A percentile compares a stretch with the other conserved stretches of the same genome.
phyloP scores from a whole-genome alignment of 2,113 vertebrate species.

The Struthio camelus region DNA sequence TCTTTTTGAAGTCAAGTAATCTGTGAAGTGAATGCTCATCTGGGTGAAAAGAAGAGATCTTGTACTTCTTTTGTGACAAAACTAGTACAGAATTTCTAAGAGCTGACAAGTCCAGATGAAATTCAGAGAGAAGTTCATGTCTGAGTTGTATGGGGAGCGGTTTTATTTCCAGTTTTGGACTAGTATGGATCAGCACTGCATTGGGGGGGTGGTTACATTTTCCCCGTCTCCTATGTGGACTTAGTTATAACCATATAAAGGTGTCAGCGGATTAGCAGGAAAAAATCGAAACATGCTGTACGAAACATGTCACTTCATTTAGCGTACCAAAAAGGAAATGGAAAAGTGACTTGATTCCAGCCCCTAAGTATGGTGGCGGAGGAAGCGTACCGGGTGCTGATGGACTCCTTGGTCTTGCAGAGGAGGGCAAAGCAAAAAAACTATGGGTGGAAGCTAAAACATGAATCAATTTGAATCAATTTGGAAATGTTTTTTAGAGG shows the following conservation, averaged over 20 bases:
- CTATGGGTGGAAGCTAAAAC: not conserved
- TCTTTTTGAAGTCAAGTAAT: slow-evolving; percentile 11
- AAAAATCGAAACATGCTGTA: not conserved
- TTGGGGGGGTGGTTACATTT: not conserved
- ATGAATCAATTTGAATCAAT: too few relatives aligned
- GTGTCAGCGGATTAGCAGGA: not conserved
- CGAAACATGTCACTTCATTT: not conserved
- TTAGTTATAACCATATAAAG: not conserved
- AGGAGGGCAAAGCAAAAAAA: not conserved
- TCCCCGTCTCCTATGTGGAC: not conserved
- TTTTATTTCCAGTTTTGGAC: not conserved
- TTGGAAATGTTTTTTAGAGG: not conserved
- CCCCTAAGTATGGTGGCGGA: not conserved
- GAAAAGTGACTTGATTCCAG: not conserved
- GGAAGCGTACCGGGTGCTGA: not conserved
- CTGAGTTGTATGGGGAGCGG: rapidly evolving
- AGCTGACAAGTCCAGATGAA: not conserved
- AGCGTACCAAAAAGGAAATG: not conserved
- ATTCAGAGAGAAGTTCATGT: not conserved
- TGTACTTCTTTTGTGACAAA: not conserved
- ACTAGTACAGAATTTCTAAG: not conserved
- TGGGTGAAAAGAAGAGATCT: not conserved
- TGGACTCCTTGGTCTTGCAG: not conserved
- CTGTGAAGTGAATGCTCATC: not conserved
- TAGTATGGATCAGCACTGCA: not conserved